Base-by-base conservation (phyloP, 1,140 invertebrate species). In the Magallana ariakensis region DNA sequence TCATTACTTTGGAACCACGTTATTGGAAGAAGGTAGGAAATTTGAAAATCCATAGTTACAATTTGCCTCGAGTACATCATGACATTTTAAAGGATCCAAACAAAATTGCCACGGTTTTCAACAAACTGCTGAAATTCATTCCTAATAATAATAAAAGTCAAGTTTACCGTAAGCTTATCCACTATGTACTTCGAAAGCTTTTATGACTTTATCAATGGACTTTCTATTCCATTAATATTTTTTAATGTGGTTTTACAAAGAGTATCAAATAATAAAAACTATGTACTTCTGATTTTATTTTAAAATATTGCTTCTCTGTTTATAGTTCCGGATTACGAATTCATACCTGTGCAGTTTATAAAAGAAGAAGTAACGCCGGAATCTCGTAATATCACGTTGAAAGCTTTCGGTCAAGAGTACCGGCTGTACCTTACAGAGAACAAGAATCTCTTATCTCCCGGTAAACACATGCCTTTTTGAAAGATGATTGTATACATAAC, bases 371-470 rank as follows among this genome's bases (percentile, higher is more conserved):
- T 26, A 75, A 75, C 19, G 16, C 33, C 66, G n/a, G 82, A 82
- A 62, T 55, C 58, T 7, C 57, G 60, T 55, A 56, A 80, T 7
- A 89, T 87, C 75, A 70, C 66, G 16, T 13, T 90, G 16, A 82
- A 66, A 58, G 90, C 87, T 7, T 87, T 90, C 58, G 88, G 88
- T n/a, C 83, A 89, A 22, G 80, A 89, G 33, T 88, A 88, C 70
- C 87, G 75, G 13, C 82, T 90, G n/a, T n/a, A 88, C 70, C 84
- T 90, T 5, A 26, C 60, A 57, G 84, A 75, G 80, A 89, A 89
- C 46, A 81, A 82, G 15, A 55, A 88, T 13, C 87, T 90, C 11
- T 80, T 88, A 26, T 84, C 88, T 11, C 88, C 90, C 80, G 90
- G 90, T 90, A 85, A 57, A 9, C 58, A 19, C 3, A 46, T 13